Conservation (phyloP, 1,140 invertebrate genomes). For the Magallana angulata region DNA sequence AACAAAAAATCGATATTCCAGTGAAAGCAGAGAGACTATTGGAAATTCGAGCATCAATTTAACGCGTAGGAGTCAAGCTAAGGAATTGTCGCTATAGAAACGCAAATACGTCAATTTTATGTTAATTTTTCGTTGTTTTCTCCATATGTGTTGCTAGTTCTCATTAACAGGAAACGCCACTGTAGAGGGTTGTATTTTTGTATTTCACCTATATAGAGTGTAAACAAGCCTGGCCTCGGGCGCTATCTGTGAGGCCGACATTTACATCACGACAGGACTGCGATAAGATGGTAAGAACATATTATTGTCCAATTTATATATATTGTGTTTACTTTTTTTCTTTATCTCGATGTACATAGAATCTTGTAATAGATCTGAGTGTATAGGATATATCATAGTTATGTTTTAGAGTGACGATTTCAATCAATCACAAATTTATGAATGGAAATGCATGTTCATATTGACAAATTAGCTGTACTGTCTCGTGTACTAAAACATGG, state of each 20-base stretch:
- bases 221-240: neutral
- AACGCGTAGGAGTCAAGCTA: neutral
- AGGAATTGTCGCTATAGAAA: constrained; percentile 23
- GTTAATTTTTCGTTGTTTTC: neutral
- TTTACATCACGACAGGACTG: neutral
- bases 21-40: neutral
- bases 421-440: neutral
- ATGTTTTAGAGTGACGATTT: too few relatives aligned
- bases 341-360: too few relatives aligned
- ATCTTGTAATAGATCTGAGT: too few relatives aligned
- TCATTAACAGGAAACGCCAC: neutral
- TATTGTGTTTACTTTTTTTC: neutral
- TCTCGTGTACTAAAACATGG: neutral
- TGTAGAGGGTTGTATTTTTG: too few relatives aligned
- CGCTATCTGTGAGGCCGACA: neutral
- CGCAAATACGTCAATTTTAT: constrained; percentile 4
- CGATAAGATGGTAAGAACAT: neutral
- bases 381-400: too few relatives aligned
- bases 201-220: too few relatives aligned
- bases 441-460: neutral
- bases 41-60: neutral
- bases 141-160: neutral
- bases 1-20: neutral
- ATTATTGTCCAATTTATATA: neutral
- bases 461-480: too few relatives aligned